A percentile compares a stretch with the other conserved stretches of the same genome.
Evolutionary conservation across 2,113 vertebrate genomes (phyloP).

Genomic region (Leucopsar rothschildi): DNA sequence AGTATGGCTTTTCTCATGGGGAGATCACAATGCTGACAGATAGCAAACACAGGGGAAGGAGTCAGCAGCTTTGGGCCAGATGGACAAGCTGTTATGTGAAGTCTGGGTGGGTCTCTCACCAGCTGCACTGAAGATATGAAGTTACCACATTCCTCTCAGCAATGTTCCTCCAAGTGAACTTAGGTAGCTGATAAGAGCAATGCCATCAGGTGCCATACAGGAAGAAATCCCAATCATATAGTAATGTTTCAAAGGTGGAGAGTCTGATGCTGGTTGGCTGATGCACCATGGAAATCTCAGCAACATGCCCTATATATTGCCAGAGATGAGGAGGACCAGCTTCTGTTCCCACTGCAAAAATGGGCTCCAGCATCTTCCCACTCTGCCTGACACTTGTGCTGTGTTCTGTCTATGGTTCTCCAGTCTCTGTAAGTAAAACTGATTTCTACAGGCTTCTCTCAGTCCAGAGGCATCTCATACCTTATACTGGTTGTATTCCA

Average conservation of each 20-base stretch:
- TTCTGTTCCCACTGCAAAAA: background rate
- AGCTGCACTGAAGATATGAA: background rate
- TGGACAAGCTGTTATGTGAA: background rate
- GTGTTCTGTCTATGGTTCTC: background rate
- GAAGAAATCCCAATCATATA: background rate
- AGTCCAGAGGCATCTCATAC: background rate
- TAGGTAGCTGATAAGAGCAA: background rate
- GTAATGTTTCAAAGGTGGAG: background rate
- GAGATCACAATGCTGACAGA: background rate
- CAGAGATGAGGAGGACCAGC: background rate
- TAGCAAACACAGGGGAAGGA: background rate
- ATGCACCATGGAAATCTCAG: background rate
- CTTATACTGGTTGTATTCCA: background rate
- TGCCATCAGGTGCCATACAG: background rate
- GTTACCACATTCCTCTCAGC: background rate
- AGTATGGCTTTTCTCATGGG: background rate
- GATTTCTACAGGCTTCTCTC: background rate
- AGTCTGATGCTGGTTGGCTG: background rate
- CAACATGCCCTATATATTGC: conserved; percentile 14
- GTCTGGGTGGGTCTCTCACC: background rate
- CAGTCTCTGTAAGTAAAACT: conserved; percentile 34
- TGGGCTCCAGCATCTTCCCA: background rate
- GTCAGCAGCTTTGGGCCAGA: background rate
- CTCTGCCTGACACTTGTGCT: background rate
- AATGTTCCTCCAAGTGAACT: background rate